phyloP scores from a whole-genome alignment of 2,888 invertebrate genomes.

The Sialis fuliginosa region DNA sequence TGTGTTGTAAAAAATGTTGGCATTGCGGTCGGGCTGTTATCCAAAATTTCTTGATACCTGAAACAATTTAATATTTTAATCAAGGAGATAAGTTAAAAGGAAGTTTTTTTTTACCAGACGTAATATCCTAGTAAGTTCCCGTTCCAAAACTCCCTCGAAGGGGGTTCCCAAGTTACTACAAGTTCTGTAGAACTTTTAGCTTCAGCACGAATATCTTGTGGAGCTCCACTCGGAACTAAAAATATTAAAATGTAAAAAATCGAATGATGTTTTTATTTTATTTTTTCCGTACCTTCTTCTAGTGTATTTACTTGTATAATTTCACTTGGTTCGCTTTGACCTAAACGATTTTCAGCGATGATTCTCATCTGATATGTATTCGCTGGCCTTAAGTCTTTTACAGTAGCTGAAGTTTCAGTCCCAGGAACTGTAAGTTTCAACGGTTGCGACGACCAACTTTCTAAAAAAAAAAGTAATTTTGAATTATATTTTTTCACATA shows the following conservation, averaged over 20 bases:
- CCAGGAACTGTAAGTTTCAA: slow-evolving; percentile 68
- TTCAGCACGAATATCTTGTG: slow-evolving; percentile 64
- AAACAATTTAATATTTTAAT: too few relatives aligned
- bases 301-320: slow-evolving; percentile 71
- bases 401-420: slow-evolving; percentile 62
- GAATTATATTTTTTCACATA: background rate
- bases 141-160: slow-evolving; percentile 71
- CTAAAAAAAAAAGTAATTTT: slow-evolving; percentile 25
- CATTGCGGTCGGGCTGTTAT: slow-evolving; percentile 13
- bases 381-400: slow-evolving; percentile 68
- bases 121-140: slow-evolving; percentile 76
- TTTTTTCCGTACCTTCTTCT: slow-evolving; percentile 42
- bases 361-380: slow-evolving; percentile 77
- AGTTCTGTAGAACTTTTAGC: slow-evolving; percentile 73
- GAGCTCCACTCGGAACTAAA: slow-evolving; percentile 61
- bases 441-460: slow-evolving; percentile 67
- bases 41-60: slow-evolving; percentile 44
- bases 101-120: slow-evolving; percentile 38
- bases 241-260: slow-evolving; percentile 6
- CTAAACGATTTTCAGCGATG: slow-evolving; percentile 76
- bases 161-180: slow-evolving; percentile 74
- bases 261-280: background rate
- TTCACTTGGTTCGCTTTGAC: slow-evolving; percentile 74
- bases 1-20: slow-evolving; percentile 21
- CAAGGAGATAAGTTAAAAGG: too few relatives aligned